phyloP scores from a whole-genome alignment of 1,140 invertebrate genomes.

The Ceratina australensis region DNA sequence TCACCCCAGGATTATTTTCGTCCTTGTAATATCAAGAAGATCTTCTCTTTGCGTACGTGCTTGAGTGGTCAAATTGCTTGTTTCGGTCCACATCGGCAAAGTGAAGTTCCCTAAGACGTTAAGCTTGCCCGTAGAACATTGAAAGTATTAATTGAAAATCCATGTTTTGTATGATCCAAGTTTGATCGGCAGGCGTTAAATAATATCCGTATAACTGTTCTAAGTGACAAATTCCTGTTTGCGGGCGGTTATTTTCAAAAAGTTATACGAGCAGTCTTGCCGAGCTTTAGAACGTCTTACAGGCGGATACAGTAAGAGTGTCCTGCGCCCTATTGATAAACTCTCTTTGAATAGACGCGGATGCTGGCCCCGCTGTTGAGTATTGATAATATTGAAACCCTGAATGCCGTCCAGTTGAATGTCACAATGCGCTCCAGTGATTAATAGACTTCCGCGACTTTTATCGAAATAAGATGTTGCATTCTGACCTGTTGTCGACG shows the following conservation, averaged over 20 bases:
- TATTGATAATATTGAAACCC: conserved; percentile 72
- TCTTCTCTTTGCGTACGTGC: conserved; percentile 27
- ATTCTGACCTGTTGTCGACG: conserved; percentile 10
- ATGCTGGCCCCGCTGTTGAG: conserved; percentile 60
- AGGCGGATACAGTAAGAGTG: conserved; percentile 53
- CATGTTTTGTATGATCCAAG: neutral
- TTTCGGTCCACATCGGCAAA: neutral
- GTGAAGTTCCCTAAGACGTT: neutral
- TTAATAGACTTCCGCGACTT: conserved; percentile 73
- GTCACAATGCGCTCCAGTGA: conserved; percentile 69
- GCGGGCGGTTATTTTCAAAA: conserved; percentile 21
- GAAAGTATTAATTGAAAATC: neutral
- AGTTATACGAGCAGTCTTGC: conserved; percentile 24
- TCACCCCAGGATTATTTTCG: neutral
- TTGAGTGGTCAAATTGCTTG: neutral
- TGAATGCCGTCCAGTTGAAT: conserved; percentile 66
- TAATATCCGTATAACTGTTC: neutral
- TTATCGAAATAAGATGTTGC: conserved; percentile 67
- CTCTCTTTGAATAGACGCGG: conserved; percentile 67
- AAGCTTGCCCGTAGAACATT: neutral
- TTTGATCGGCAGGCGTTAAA: too few species aligned
- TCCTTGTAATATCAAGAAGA: neutral
- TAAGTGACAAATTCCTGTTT: neutral
- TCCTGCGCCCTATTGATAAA: conserved; percentile 67
- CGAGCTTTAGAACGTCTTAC: conserved; percentile 36